Evolutionary conservation across 2,888 invertebrate genomes (phyloP).

Genomic region (Argynnis bischoffii): DNA sequence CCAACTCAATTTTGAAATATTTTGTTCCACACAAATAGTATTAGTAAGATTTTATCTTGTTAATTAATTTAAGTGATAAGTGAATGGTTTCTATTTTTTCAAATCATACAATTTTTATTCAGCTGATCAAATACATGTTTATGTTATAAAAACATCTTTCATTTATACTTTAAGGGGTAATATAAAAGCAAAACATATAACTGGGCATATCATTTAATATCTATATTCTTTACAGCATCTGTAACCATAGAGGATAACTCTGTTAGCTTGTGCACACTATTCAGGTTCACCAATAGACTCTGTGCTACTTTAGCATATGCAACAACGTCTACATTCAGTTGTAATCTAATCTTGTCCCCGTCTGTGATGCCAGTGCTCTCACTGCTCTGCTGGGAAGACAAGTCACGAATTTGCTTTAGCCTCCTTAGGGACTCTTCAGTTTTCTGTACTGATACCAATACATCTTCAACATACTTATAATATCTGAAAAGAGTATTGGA

Average conservation of each 20-base stretch:
- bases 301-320: conserved; percentile 86
- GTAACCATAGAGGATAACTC: conserved; percentile 84
- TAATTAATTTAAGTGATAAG: conserved; percentile 79
- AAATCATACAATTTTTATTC: conserved; percentile 81
- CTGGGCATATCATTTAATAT: conserved; percentile 78
- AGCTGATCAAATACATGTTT: conserved; percentile 82
- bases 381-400: conserved; percentile 65
- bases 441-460: conserved; percentile 95
- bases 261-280: conserved; percentile 82
- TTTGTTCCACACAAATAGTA: conserved; percentile 86
- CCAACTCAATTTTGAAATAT: conserved; percentile 86
- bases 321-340: conserved; percentile 92
- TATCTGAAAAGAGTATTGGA: conserved; percentile 73
- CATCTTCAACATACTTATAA: conserved; percentile 90
- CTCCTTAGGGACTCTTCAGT: conserved; percentile 97
- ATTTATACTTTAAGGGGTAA: conserved; percentile 43
- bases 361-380: conserved; percentile 87
- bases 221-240: conserved; percentile 82
- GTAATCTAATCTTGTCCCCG: conserved; percentile 96
- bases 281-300: conserved; percentile 78
- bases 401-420: conserved; percentile 91
- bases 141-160: conserved; percentile 65
- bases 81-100: conserved; percentile 83
- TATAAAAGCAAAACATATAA: conserved; percentile 52
- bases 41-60: conserved; percentile 78